phyloP scores from a whole-genome alignment of 2,797 vertebrate species.

The Hemibagrus guttatus region DNA sequence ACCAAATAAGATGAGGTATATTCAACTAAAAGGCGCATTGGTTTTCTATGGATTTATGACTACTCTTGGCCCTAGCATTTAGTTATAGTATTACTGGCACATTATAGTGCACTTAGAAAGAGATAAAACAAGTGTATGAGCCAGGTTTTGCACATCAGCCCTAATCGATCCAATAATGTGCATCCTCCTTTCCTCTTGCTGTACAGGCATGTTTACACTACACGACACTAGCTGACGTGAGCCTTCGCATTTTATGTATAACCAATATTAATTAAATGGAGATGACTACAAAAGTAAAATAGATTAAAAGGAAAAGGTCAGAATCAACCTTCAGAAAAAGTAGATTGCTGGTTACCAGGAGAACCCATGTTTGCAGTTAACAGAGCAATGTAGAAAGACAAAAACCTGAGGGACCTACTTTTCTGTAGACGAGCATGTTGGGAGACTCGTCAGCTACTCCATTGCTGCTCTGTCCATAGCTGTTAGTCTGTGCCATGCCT shows the following conservation, averaged over 20 bases:
- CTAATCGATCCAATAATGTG: conserved; percentile 8
- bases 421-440: conserved; percentile 88
- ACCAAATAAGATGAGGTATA: background rate
- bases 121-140: conserved; percentile 4
- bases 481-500: conserved; percentile 85
- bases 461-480: conserved; percentile 81
- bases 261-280: background rate
- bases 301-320: background rate
- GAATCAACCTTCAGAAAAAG: background rate
- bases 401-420: conserved; percentile 70
- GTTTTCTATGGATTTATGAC: background rate
- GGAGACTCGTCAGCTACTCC: conserved; percentile 84
- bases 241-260: background rate
- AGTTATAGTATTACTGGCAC: conserved; percentile 11
- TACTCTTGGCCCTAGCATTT: background rate
- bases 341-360: background rate
- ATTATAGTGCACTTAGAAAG: conserved; percentile 1
- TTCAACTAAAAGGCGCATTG: background rate
- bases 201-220: background rate
- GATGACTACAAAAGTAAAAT: background rate
- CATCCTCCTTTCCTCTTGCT: background rate
- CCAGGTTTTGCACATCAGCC: conserved; percentile 5
- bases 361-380: background rate
- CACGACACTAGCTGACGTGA: background rate
- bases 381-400: background rate